phyloP scores from a whole-genome alignment of 2,888 invertebrate genomes.

The Panzeria rudis region DNA sequence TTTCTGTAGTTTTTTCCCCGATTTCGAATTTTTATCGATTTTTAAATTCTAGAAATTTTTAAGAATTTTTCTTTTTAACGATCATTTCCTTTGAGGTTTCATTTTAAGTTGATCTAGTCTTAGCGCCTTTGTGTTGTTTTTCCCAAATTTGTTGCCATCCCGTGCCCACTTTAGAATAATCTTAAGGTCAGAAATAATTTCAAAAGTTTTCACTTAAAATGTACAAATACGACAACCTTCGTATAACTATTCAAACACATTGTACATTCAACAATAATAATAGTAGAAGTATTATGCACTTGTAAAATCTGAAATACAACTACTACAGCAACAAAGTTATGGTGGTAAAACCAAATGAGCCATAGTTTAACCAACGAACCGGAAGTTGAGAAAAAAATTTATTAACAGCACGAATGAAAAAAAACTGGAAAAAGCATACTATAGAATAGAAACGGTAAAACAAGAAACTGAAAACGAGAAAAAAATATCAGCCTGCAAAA shows the following conservation, averaged over 20 bases:
- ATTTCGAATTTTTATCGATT: too few species aligned
- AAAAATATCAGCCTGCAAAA: conserved; percentile 44
- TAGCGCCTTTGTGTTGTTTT: too few species aligned
- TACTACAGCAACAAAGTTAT: conserved; percentile 56
- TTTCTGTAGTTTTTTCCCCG: too few species aligned
- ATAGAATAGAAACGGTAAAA: conserved; percentile 51
- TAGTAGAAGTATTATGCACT: conserved; percentile 30
- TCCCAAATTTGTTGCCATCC: too few species aligned
- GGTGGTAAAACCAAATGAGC: conserved; percentile 75
- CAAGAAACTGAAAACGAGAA: conserved; percentile 32
- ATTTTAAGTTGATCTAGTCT: too few species aligned
- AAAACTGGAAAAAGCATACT: conserved; percentile 11
- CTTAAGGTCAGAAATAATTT: not conserved
- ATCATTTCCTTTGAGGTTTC: too few species aligned
- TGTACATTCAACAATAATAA: conserved; percentile 31
- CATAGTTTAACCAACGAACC: conserved; percentile 77
- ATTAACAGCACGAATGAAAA: conserved; percentile 47
- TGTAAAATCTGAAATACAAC: conserved; percentile 57
- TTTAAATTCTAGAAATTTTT: too few species aligned
- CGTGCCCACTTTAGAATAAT: not conserved
- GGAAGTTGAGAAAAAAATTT: conserved; percentile 74
- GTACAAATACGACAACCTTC: conserved; percentile 11
- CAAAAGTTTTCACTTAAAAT: not conserved
- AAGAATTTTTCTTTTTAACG: too few species aligned
- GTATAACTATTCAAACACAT: conserved; percentile 19